Base-by-base conservation (phyloP, 2,113 vertebrate genomes). In the Petaurus breviceps region DNA sequence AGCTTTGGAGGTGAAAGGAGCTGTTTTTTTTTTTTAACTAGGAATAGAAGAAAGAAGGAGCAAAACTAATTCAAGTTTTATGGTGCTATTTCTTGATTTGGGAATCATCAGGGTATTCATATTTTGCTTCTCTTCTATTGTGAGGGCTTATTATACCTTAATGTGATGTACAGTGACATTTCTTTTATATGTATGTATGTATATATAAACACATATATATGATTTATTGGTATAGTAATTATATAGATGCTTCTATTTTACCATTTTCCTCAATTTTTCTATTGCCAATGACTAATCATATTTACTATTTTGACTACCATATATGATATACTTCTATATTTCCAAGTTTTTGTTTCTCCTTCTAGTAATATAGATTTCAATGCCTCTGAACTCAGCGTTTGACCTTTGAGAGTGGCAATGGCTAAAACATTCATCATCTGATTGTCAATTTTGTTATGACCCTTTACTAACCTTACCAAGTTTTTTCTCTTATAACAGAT, bases 11-110 rank as follows among this genome's bases (percentile, higher is more conserved):
- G 19, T 50, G 37, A 26, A 10, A 47, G 61, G 25, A 93, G 1
- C n/a, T 84, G 53, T 61, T 92, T 94, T 43, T 51, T 49, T 49
- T 49, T 49, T 49, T 4, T 3, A 49, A 90, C 49, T 46, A 93
- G 92, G 47, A n/a, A 8, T 25, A 94, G 51, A 94, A 7, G 23
- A 92, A 49, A 2, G 84, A 95, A 89, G 54, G 46, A 28, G 16
- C 92, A 46, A 90, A 91, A 93, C 90, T 77, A 93, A 92, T 89
- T 89, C 25, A 89, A 46, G 43, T 3, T 92, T 96, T 91, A n/a
- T 37, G 3, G 3, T 68, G 11, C 61, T 68, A 68, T 12, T 68
- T 68, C 61, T 68, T 68, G 31, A 68, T 37, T 68, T 68, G 14
- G 61, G 11, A 31, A 68, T 37, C 61, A 68, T 37, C 12, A 37